These are phyloP conservation scores for Bradynema listronoti DNA, from an alignment of 1,140 invertebrate genomes.

Conservation along the genomic window DNA sequence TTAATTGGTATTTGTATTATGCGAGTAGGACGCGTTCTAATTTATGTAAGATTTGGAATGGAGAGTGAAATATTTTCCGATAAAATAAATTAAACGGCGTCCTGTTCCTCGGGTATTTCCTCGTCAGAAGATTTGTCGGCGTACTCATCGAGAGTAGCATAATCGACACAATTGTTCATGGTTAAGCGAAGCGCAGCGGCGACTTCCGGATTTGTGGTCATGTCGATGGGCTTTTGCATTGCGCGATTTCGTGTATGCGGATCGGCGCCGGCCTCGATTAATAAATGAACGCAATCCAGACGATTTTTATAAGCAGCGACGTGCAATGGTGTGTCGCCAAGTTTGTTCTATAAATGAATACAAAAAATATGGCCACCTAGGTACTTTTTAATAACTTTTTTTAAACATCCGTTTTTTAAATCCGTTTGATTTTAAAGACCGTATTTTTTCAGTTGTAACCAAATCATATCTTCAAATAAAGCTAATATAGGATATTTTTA, in stretches of 20 bases:
- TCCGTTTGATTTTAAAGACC: too few species aligned
- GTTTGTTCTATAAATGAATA: conserved; percentile 57
- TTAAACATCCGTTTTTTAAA: too few species aligned
- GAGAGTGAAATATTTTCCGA: too few species aligned
- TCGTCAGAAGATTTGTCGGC: too few species aligned
- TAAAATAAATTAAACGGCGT: too few species aligned
- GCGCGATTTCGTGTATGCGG: conserved; percentile 63
- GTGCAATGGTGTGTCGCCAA: conserved; percentile 63
- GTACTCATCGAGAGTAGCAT: not conserved
- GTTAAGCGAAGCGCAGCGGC: conserved; percentile 59
- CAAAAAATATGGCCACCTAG: not conserved
- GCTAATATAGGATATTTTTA: too few species aligned
- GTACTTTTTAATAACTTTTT: not conserved
- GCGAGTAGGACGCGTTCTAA: too few species aligned
- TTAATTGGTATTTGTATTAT: too few species aligned
- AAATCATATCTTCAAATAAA: too few species aligned
- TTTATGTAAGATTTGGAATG: too few species aligned
- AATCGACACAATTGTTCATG: conserved; percentile 37
- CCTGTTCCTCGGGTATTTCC: too few species aligned
- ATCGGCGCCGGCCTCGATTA: conserved; percentile 60
- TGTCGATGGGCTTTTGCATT: conserved; percentile 62
- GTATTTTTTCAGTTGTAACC: too few species aligned
- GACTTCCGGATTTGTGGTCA: conserved; percentile 61
- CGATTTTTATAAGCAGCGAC: conserved; percentile 62
- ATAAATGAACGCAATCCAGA: conserved; percentile 62